Evolutionary conservation across 2,113 vertebrate species (phyloP), one percentile per base, ranked within the genome.

Genomic region (Neotragus pygmaeus): DNA sequence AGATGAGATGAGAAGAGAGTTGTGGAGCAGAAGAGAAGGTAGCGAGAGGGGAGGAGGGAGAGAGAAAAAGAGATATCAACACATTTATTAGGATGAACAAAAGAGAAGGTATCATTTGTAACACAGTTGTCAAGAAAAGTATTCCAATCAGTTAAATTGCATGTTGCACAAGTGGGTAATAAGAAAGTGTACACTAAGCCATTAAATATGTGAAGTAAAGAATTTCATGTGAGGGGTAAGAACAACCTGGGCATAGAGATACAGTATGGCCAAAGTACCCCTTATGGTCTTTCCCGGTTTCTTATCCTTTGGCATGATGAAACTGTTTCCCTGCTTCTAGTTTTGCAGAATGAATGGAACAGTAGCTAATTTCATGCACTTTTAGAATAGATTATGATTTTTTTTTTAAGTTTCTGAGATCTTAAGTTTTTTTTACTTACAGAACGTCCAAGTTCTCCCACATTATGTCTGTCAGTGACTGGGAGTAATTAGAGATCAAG

Each of bases 381-480:
- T 96, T 57, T 64, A 86, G 45, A 86, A 82, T 77, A 36, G 84
- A 97, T 96, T 93, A 17, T 78, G 53, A 30, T 88, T 83, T 87
- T n/a, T n/a, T n/a, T n/a, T n/a, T 87, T 6, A 83, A 83, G 64
- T 84, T 90, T 90, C 57, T 83, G 27, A 73, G 39, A 16, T 90
- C 14, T 70, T 75, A 36, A n/a, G 21, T 83, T 62, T 87, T 86
- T 82, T 25, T 30, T 39, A 80, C 28, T 86, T 62, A 55, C 23
- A 57, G 43, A 80, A 47, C 0, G 3, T 93, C 62, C 86, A 96
- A 53, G 39, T 91, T 95, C 57, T 95, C 51, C 39, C 88, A 87
- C 1, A 1, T 78, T 73, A 23, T 86, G 77, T 97, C 89, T 95
- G 55, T 92, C 58, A 89, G 28, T 93, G 43, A 55, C 62, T 49